phyloP scores from a whole-genome alignment of 2,113 vertebrate genomes.

The Prolemur simus region DNA sequence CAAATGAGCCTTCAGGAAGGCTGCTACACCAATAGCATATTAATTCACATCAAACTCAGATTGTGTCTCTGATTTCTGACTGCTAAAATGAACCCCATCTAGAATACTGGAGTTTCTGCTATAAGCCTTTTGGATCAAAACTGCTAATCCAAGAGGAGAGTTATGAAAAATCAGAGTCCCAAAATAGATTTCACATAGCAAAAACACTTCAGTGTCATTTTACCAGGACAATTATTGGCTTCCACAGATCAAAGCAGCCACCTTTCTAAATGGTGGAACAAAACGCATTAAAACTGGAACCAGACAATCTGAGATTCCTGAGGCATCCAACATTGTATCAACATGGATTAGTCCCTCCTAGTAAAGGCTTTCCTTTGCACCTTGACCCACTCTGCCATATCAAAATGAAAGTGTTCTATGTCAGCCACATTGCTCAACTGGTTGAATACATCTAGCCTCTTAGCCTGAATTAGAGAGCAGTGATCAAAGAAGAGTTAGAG shows the following conservation, averaged over 20 bases:
- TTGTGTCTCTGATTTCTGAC: slow-evolving; percentile 62
- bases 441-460: background rate
- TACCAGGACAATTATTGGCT: slow-evolving; percentile 66
- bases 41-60: slow-evolving; percentile 67
- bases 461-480: slow-evolving; percentile 2
- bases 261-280: slow-evolving; percentile 56
- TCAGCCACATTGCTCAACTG: background rate
- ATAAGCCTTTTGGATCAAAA: slow-evolving; percentile 55
- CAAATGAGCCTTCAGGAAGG: slow-evolving; percentile 64
- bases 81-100: slow-evolving; percentile 66
- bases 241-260: slow-evolving; percentile 63
- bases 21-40: slow-evolving; percentile 66
- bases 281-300: slow-evolving; percentile 69
- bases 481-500: background rate
- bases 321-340: slow-evolving; percentile 49
- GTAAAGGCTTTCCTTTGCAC: slow-evolving; percentile 40
- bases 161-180: slow-evolving; percentile 32
- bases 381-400: background rate
- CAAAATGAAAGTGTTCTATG: background rate
- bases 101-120: slow-evolving; percentile 53
- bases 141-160: slow-evolving; percentile 46
- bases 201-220: slow-evolving; percentile 48
- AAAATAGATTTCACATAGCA: slow-evolving; percentile 41
- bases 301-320: slow-evolving; percentile 48
- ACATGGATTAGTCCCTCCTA: slow-evolving; percentile 42